A percentile compares a stretch with the other conserved stretches of the same genome.
Conservation (phyloP, 1,140 invertebrate genomes). For the Camponotus floridanus region DNA sequence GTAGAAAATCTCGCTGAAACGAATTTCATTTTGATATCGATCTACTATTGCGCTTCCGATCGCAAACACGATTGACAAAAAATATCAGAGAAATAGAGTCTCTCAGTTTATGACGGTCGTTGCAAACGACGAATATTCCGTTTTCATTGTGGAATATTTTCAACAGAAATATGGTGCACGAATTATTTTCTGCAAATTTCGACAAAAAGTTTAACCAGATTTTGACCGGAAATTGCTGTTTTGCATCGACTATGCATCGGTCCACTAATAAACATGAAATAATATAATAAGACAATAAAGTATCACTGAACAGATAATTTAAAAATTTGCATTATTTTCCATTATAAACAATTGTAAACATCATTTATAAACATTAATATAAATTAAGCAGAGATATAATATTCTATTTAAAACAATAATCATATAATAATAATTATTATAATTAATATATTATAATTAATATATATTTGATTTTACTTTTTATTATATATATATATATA, state of each 20-base stretch:
- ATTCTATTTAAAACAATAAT: neutral
- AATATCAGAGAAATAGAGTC: slow-evolving; percentile 29
- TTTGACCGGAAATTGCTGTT: neutral
- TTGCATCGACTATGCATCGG: neutral
- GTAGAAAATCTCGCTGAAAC: slow-evolving; percentile 12
- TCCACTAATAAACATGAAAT: neutral
- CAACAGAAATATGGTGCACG: neutral
- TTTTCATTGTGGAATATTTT: slow-evolving; percentile 54
- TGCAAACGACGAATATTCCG: slow-evolving; percentile 46
- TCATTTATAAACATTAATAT: neutral
- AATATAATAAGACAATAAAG: neutral
- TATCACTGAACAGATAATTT: neutral
- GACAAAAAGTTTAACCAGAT: slow-evolving; percentile 18
- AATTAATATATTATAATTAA: neutral
- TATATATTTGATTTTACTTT: no score
- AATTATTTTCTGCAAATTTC: slow-evolving; percentile 14
- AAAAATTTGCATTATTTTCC: neutral
- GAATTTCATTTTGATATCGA: slow-evolving; percentile 23
- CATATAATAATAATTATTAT: neutral
- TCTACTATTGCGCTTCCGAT: neutral
- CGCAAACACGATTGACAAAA: slow-evolving; percentile 36
- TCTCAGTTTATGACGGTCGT: slow-evolving; percentile 36
- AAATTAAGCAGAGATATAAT: neutral
- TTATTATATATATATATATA: no score
- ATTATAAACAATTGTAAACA: neutral